Conservation (phyloP, 2,797 vertebrate species). For the Sebastes oblongus region DNA sequence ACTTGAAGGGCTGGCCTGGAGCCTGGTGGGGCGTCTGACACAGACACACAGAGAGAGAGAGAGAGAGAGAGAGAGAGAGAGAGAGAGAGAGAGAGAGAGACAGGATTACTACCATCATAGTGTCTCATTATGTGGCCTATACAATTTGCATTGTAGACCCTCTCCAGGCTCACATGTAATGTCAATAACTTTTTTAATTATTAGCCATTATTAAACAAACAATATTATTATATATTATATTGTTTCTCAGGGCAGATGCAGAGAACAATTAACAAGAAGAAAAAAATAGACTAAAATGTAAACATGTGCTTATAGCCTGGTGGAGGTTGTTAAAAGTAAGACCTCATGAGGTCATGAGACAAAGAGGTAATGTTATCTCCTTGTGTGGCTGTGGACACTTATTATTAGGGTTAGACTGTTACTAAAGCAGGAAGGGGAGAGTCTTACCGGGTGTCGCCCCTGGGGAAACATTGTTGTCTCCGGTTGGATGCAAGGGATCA, state of each 20-base stretch:
- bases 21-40: slow-evolving; percentile 90
- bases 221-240: slow-evolving; percentile 16
- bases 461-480: slow-evolving; percentile 91
- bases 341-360: slow-evolving; percentile 17
- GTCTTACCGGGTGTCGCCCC: slow-evolving; percentile 94
- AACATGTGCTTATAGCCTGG: slow-evolving; percentile 10
- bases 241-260: slow-evolving; percentile 9
- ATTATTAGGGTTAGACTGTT: not conserved
- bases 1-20: slow-evolving; percentile 95
- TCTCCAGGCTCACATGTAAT: slow-evolving; percentile 35
- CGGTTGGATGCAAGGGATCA: slow-evolving; percentile 62
- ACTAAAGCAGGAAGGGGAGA: slow-evolving; percentile 5
- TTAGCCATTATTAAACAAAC: slow-evolving; percentile 31
- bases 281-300: not conserved
- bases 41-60: slow-evolving; percentile 7
- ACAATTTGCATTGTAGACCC: slow-evolving; percentile 16
- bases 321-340: slow-evolving; percentile 6
- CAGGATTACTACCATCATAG: slow-evolving; percentile 43
- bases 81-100: not conserved
- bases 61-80: not conserved
- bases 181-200: slow-evolving; percentile 60
- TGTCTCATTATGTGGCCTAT: slow-evolving; percentile 31
- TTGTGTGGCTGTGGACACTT: not conserved
- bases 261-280: slow-evolving; percentile 31
- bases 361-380: slow-evolving; percentile 30